Evolutionary conservation across 2,797 vertebrate genomes (phyloP), one percentile per base, ranked within the genome.

Genomic region (Tauraco hartlaubi): DNA sequence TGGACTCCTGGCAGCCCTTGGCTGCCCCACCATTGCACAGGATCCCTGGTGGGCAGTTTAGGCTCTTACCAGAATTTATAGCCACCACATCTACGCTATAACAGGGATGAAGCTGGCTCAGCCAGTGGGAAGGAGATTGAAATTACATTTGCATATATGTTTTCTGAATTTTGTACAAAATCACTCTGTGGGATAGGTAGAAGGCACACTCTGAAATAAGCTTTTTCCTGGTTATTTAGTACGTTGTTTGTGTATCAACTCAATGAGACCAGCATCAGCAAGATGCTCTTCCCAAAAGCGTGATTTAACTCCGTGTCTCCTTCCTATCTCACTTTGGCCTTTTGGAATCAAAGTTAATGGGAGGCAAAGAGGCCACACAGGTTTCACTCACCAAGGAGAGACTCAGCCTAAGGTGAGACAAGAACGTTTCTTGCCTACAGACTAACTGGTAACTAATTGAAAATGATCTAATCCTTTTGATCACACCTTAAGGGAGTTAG

Each of bases 91-190:
- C 11, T 23, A 2, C 1, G 1, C 1, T 33, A 7, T 0, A 13
- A 63, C 49, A 76, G 55, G 21, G 15, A 21, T 58, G 46, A n/a
- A 83, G 18, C 33, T 75, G 74, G 31, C 56, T 77, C 63, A 67
- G 48, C 9, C 10, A 9, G 7, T 9, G n/a, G 20, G 12, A 49
- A 58, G 8, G 3, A 10, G 12, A 3, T 29, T 20, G 13, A 41
- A 44, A 43, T n/a, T 33, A 41, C 0, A 0, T 22, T 48, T 43
- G 11, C 7, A 0, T 1, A 9, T 58, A 2, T 7, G 4, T n/a
- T 55, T 28, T 17, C 26, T 51, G 23, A 26, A 19, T 22, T 44
- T 44, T 44, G 19, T 33, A 19, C n/a, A 14, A 58, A 63, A 33
- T 12, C 43, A 19, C 29, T 15, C 13, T 19, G 54, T 1, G 1